Percentiles rank a stretch among this genome's conserved stretches.
Conservation (phyloP, 2,113 vertebrate genomes). For the Parotia lawesii region DNA sequence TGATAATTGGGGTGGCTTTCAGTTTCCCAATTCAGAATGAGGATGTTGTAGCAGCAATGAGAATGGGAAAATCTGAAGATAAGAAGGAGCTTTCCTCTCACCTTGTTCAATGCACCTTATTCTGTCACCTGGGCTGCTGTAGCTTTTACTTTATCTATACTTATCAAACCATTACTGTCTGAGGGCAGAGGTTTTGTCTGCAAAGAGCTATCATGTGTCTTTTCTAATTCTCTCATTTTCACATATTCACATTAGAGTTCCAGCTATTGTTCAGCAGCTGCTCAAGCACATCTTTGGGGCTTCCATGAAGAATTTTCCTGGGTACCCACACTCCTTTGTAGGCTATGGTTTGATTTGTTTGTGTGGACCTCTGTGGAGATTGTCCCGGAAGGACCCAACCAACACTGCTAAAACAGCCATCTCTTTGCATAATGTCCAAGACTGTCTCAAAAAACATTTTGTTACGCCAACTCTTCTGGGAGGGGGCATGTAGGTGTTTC, state of each 20-base stretch:
- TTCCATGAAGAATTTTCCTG: background rate
- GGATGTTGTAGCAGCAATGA: background rate
- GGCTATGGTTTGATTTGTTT: background rate
- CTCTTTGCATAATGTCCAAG: background rate
- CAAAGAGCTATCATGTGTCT: background rate
- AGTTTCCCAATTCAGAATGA: background rate
- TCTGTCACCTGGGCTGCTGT: background rate
- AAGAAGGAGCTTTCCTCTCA: background rate
- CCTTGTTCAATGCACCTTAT: background rate
- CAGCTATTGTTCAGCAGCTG: background rate
- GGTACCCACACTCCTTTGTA: background rate
- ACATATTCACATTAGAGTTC: background rate
- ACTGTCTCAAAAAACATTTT: background rate
- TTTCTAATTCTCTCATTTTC: background rate
- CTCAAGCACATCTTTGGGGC: background rate
- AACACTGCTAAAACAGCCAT: background rate
- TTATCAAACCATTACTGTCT: background rate
- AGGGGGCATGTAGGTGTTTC: background rate
- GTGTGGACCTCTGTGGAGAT: background rate
- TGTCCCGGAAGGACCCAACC: background rate
- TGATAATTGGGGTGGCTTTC: background rate
- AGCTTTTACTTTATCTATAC: background rate
- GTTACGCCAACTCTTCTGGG: background rate
- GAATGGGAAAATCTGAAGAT: background rate
- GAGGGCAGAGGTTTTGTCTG: background rate